Base-by-base conservation (phyloP, 92 coral and sea anemone species). In the Paramuricea clavata region DNA sequence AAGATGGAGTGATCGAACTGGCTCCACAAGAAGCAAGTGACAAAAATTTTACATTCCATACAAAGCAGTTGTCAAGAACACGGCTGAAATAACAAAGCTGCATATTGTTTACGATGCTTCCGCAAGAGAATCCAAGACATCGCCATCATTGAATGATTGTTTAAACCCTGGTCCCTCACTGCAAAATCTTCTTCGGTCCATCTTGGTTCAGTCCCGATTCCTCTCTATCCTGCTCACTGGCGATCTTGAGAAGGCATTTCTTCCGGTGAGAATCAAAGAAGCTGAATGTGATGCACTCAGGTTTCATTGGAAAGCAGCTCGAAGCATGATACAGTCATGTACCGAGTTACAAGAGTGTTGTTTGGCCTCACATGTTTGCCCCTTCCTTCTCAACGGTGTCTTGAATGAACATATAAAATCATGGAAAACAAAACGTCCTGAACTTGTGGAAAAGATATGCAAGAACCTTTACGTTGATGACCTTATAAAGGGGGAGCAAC, bases 11-110 rank as follows among this genome's bases (percentile, higher is more conserved):
- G 30, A 50, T 81, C 9, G 85, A 81, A 42, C 39, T 22, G 9
- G 85, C 75, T 17, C 49, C 47, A 42, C 28, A 30, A 57, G 50
- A 10, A 16, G 72, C 54, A 12, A 81, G 31, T 19, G 85, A 67
- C 1, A 49, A 27, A 19, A 50, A 16, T 81, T 81, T 30, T 81
- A 81, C 75, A 81, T 81, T 32, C 76, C 85, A 9, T 78, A 19
- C 10, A 39, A 39, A 39, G 44, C 44, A 10, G 44, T 39, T 39
- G 44, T 39, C 4, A 39, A 39, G 44, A 39, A 39, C 10, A 39
- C 44, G 44, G 44, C 44, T 4, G 44, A 39, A 39, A 4, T 10
- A 39, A 39, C 44, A 39, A 39, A 39, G 10, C 44, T 39, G 5
- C 44, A 10, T 4, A 10, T 39, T 4, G 44, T 10, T 39, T 39